Evolutionary conservation across 2,888 invertebrate species (phyloP).

Genomic region (Archips xylosteana): DNA sequence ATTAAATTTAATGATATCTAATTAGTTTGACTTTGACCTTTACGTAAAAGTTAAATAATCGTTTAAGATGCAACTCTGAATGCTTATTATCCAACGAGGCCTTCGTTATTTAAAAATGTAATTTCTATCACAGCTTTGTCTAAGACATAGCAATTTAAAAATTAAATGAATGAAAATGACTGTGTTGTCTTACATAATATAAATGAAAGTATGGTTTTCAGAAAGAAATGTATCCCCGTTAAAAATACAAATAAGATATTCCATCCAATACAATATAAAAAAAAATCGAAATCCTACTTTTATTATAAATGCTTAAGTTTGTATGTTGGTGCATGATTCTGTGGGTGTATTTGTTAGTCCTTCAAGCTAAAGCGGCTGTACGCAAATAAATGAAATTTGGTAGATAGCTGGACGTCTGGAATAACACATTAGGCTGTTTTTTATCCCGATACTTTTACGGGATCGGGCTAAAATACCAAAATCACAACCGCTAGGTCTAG

Average conservation of each 20-base stretch:
- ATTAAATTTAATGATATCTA: conserved; percentile 29
- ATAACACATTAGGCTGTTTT: no score
- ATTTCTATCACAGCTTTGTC: conserved; percentile 7
- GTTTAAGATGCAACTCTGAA: conserved; percentile 18
- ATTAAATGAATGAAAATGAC: background rate
- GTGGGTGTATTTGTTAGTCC: no score
- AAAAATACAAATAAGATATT: background rate
- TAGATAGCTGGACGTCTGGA: no score
- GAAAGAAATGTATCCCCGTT: background rate
- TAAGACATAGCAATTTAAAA: background rate
- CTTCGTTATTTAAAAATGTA: conserved; percentile 6
- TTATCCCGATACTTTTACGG: no score
- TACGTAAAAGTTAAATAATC: conserved; percentile 17
- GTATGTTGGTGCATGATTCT: no score
- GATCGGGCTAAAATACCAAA: no score
- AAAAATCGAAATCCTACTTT: no score
- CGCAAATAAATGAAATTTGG: no score
- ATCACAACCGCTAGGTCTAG: no score
- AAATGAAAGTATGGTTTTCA: background rate
- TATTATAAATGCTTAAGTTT: no score
- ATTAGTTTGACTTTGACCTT: conserved; percentile 36
- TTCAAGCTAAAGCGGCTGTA: no score
- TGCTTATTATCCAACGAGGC: conserved; percentile 9
- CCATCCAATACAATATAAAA: no score
- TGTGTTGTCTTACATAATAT: background rate